Base-by-base conservation (phyloP, 2,888 invertebrate species). In the Drosophila conformis region DNA sequence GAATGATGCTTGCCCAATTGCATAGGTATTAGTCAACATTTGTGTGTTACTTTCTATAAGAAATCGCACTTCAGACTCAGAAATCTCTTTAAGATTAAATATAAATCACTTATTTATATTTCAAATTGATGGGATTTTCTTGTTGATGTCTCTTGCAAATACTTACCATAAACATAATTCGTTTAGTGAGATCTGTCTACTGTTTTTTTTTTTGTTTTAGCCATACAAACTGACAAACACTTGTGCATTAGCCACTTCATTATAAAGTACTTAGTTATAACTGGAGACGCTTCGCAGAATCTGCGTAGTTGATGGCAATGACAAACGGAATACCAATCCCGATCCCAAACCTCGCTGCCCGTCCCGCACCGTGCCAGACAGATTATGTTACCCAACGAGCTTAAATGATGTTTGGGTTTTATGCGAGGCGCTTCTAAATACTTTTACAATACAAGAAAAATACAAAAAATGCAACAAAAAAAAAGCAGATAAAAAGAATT, bases 201-300 rank as follows among this genome's bases (percentile, higher is more conserved):
- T 25, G 15, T 25, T 35, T 13, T 51, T 49, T 49, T 18, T 29
- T n/a, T 31, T 11, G 2, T n/a, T 36, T 33, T 1, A 33, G 53
- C 36, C 42, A 52, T 60, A 36, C n/a, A 25, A 53, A 51, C 49
- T 49, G 38, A 59, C 8, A 76, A 57, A 72, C 72, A 62, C 54
- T 82, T 84, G 51, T 15, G 46, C 70, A 59, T 70, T 69, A 60
- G 77, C 88, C 80, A 89, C 82, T 85, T 85, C 82, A 85, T 85
- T 87, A 85, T 80, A 78, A 89, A 69, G 76, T 78, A 82, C 83
- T 85, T 87, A 89, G 82, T 67, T 78, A 81, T 76, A 87, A 68
- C 57, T 52, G 59, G 69, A 60, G 75, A 70, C 76, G 72, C 80
- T 56, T 62, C 68, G 58, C 67, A 69, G 66, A 71, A 83, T 57